phyloP scores from a whole-genome alignment of 1,140 invertebrate species.

The Tenebrio molitor region DNA sequence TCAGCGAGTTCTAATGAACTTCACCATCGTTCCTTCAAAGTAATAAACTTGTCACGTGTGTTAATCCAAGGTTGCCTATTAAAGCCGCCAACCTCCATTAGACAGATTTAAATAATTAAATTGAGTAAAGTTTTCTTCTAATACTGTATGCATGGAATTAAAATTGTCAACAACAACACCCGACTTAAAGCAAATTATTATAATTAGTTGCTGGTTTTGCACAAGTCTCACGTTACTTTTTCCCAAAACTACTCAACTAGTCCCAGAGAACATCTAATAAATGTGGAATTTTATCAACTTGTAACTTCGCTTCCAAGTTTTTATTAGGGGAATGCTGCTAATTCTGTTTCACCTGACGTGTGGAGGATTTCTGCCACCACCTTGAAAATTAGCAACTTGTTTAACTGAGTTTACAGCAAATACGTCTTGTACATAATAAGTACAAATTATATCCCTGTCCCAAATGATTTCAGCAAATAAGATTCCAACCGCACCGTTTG shows the following conservation, averaged over 20 bases:
- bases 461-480: constrained; percentile 32
- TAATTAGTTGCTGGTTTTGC: no score
- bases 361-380: no score
- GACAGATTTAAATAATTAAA: constrained; percentile 28
- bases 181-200: neutral
- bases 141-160: constrained; percentile 18
- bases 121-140: constrained; percentile 17
- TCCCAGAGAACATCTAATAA: no score
- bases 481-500: constrained; percentile 20
- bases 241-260: no score
- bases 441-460: constrained; percentile 27
- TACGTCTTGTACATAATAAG: neutral
- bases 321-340: no score
- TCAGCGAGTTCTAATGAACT: neutral
- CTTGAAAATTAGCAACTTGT: constrained; percentile 16
- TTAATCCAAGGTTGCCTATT: constrained; percentile 10
- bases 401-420: neutral
- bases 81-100: constrained; percentile 8
- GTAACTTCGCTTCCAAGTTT: no score
- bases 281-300: no score
- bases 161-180: neutral
- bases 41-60: constrained; percentile 3
- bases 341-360: no score
- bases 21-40: neutral
- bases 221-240: no score